Evolutionary conservation across 2,113 vertebrate genomes (phyloP), one percentile per base, ranked within the genome.

Genomic region (Corythornis cristatus): DNA sequence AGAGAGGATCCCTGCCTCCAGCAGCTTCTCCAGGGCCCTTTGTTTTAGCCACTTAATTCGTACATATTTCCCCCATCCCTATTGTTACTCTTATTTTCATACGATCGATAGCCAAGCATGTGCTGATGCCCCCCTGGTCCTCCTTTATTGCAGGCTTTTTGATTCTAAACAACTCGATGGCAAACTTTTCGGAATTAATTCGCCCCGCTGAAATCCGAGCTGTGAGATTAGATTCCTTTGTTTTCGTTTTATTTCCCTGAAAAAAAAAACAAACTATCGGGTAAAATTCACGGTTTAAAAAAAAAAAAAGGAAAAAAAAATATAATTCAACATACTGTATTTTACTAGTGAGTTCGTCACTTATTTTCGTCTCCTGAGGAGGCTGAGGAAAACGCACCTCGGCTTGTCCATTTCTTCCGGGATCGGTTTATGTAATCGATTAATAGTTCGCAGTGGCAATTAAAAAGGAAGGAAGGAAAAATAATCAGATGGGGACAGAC

Each of bases 401-500:
- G 9, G 26, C 40, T 83, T 74, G 13, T 72, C 60, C 1, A 0
- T 82, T 50, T 79, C 50, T 70, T 71, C 54, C 0, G 14, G 57
- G 73, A n/a, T 86, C 15, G 19, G 42, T 90, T 81, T 61, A 25
- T 70, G 78, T 88, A 72, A 82, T 91, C 29, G 64, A 95, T 80
- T 86, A 86, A 85, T 46, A 84, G 70, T 90, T 96, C 40, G 37
- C 70, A 33, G 67, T 83, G 75, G 78, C 61, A 92, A 93, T 92
- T 91, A 77, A 80, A 94, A 92, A 87, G 57, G 48, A 92, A 92
- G 45, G 58, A 76, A 91, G 87, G 68, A 91, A 78, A 86, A 95
- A 67, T 46, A 65, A 73, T 92, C 91, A 85, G 67, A 70, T 68
- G 82, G 76, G 33, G 58, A n/a, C 85, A 88, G 75, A 51, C 61